phyloP scores from a whole-genome alignment of 2,888 invertebrate genomes.

The Siphlonurus alternatus region DNA sequence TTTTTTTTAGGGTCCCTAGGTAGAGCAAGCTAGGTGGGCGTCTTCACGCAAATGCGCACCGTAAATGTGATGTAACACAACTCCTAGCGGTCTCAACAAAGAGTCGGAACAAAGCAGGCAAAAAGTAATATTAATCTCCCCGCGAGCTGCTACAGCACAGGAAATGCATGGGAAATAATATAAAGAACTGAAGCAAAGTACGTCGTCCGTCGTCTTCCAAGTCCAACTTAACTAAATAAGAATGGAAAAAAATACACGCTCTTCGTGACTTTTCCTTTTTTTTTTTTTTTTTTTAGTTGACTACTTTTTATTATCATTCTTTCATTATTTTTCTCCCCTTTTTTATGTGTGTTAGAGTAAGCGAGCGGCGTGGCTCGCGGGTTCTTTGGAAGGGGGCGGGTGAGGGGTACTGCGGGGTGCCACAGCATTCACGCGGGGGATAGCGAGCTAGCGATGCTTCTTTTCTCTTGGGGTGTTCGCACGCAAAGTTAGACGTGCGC shows the following conservation, averaged over 20 bases:
- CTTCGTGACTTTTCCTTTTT: not conserved
- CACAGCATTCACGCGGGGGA: not conserved
- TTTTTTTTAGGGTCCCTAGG: too few relatives aligned
- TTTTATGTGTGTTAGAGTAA: not conserved
- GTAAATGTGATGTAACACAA: too few relatives aligned
- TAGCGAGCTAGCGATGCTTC: not conserved
- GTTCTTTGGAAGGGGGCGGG: not conserved
- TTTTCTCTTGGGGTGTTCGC: not conserved
- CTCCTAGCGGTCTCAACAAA: too few relatives aligned
- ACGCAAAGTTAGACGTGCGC: not conserved
- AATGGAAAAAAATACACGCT: not conserved
- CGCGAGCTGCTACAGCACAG: not conserved
- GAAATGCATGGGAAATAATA: not conserved
- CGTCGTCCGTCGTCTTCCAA: not conserved
- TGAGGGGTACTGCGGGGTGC: not conserved
- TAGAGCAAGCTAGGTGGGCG: too few relatives aligned
- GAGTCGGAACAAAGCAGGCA: not conserved
- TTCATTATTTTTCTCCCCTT: not conserved
- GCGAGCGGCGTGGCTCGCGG: not conserved
- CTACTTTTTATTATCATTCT: too few relatives aligned
- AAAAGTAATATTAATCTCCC: not conserved
- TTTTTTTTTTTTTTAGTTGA: not conserved
- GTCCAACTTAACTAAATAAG: not conserved
- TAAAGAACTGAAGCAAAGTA: not conserved
- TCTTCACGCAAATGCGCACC: too few relatives aligned